phyloP scores from a whole-genome alignment of 2,113 vertebrate species.

The Anser cygnoides region DNA sequence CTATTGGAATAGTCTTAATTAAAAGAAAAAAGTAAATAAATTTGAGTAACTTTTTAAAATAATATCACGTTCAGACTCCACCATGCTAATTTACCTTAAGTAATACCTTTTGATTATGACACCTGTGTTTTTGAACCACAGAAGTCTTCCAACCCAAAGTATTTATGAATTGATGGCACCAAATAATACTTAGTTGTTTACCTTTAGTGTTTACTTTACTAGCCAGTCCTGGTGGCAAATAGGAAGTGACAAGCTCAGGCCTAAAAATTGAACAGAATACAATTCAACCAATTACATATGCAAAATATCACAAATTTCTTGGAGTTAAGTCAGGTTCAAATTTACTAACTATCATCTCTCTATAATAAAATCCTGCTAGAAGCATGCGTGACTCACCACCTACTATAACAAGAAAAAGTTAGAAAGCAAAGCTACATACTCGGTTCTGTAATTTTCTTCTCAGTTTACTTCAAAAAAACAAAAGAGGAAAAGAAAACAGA shows the following conservation, averaged over 20 bases:
- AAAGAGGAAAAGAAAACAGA: fast-evolving
- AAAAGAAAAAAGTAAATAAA: neutral
- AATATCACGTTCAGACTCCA: neutral
- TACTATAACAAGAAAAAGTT: neutral
- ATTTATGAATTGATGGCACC: neutral
- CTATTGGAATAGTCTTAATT: neutral
- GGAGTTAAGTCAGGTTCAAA: neutral
- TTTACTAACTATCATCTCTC: neutral
- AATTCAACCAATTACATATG: neutral
- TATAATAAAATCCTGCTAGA: neutral
- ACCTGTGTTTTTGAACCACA: neutral
- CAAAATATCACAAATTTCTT: neutral
- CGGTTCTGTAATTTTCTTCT: neutral
- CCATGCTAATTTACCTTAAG: neutral
- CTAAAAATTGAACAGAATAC: slow-evolving; percentile 59
- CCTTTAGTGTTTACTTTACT: slow-evolving; percentile 76
- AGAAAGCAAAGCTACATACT: neutral
- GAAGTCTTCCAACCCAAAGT: neutral
- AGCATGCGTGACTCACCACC: neutral
- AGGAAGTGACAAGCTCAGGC: slow-evolving; percentile 73
- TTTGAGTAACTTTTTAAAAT: neutral
- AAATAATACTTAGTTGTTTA: slow-evolving; percentile 52
- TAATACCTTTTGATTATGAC: neutral
- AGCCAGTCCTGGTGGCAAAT: slow-evolving; percentile 76
- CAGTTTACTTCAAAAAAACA: neutral